Evolutionary conservation across 2,888 invertebrate species (phyloP).

Genomic region (Stenichneumon culpator): DNA sequence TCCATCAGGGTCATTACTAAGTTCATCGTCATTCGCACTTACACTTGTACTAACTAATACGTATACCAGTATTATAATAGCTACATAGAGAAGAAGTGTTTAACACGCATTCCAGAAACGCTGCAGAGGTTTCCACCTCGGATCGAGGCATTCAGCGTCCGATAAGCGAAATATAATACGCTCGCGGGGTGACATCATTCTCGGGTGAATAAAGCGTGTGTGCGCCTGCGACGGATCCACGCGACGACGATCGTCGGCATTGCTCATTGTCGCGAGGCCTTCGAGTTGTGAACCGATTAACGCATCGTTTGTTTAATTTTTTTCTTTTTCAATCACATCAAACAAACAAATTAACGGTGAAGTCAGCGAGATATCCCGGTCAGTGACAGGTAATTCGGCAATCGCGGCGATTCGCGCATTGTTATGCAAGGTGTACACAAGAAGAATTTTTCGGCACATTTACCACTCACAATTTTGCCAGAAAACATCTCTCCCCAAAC

Average conservation of each 20-base stretch:
- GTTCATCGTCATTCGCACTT: conserved; percentile 41
- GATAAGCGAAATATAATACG: conserved; percentile 84
- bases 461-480: no score
- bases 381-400: conserved; percentile 2
- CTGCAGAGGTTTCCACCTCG: conserved; percentile 75
- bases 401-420: neutral
- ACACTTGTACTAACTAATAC: neutral
- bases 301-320: conserved; percentile 10
- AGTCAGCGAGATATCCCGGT: neutral
- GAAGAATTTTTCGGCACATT: no score
- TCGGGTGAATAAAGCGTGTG: conserved; percentile 52
- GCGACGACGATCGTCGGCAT: conserved; percentile 29
- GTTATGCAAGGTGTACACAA: neutral
- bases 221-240: conserved; percentile 33
- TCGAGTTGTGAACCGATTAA: neutral
- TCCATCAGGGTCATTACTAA: conserved; percentile 38
- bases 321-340: neutral
- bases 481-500: no score
- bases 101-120: conserved; percentile 80
- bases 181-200: conserved; percentile 79
- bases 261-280: neutral
- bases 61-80: neutral
- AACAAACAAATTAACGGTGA: conserved; percentile 15
- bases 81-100: conserved; percentile 49
- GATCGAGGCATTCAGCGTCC: conserved; percentile 76